Evolutionary conservation across 2,888 invertebrate genomes (phyloP).

Genomic region (Sminthurinus aureus): DNA sequence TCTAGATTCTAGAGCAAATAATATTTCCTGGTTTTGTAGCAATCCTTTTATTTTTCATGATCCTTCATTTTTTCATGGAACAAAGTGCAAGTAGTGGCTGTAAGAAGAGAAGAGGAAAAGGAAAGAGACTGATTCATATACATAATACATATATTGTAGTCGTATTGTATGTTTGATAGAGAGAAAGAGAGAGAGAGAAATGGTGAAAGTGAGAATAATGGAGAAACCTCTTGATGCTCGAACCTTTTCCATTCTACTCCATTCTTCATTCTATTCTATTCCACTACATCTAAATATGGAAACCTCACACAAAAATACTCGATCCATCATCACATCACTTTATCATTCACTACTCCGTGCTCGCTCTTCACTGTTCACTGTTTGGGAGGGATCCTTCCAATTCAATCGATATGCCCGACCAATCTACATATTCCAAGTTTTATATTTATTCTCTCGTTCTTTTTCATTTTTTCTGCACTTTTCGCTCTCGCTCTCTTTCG

Average conservation of each 20-base stretch:
- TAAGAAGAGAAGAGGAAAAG: background rate
- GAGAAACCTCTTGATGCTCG: constrained; percentile 1
- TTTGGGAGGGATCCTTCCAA: constrained; percentile 1
- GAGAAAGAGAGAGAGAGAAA: constrained; percentile 6
- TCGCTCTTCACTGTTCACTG: background rate
- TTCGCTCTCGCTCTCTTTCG: constrained; percentile 3
- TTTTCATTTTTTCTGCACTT: background rate
- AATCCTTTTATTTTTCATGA: too few species aligned
- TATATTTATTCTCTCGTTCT: background rate
- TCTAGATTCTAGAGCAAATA: too few species aligned
- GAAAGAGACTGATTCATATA: too few species aligned
- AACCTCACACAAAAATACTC: constrained; percentile 11
- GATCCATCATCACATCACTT: constrained; percentile 40
- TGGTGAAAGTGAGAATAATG: background rate
- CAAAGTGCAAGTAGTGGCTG: background rate
- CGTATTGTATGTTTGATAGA: too few species aligned
- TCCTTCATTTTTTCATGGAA: background rate
- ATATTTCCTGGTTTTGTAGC: too few species aligned
- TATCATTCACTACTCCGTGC: constrained; percentile 1
- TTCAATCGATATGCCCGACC: background rate
- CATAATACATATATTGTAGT: too few species aligned
- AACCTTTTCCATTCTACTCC: background rate
- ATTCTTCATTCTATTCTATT: background rate
- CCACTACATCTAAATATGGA: constrained; percentile 2
- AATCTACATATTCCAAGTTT: background rate